Base-by-base conservation (phyloP, 2,888 invertebrate genomes). In the Strigamia crassipes region DNA sequence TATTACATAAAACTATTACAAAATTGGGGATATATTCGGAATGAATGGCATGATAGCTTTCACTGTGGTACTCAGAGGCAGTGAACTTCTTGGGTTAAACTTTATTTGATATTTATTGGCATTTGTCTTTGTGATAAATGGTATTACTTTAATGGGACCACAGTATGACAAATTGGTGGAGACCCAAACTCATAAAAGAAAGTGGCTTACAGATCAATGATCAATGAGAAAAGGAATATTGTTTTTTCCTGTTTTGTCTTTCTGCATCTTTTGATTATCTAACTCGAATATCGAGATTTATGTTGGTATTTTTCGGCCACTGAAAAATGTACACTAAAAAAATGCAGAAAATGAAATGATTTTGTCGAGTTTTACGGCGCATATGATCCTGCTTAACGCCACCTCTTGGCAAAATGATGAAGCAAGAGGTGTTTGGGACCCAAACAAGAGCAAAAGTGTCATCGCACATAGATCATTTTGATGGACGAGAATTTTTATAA, bases 121-220 rank as follows among this genome's bases (percentile, higher is more conserved):
- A 18, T 9, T 15, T 56, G 56, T 56, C 56, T 56, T 18, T 18
- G 56, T 56, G 56, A 56, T 18, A 56, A 56, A 56, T 56, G 56
- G n/a, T 18, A 56, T 18, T 56, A 18, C 56, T 18, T 56, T 56
- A 56, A 56, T 56, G 21, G 8, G 56, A 56, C 56, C 6, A 18
- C n/a, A 18, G 56, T 56, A 18, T 56, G 56, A 18, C 56, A 56
- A 56, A 18, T 56, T 18, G 56, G n/a, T 18, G 56, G n/a, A 38
- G 38, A 56, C 56, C n/a, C 56, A 56, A 56, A 18, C 15, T 18
- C 56, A 56, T 56, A 56, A 56, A 56, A 56, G 21, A 3, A 21
- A 56, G 18, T 56, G 56, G 21, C 56, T 56, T 56, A 56, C 56
- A 56, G n/a, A 56, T 56, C 56, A 56, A 56, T 56, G n/a, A 56